Base-by-base conservation (phyloP, 1,140 invertebrate species). In the Mesaphorura yosii region DNA sequence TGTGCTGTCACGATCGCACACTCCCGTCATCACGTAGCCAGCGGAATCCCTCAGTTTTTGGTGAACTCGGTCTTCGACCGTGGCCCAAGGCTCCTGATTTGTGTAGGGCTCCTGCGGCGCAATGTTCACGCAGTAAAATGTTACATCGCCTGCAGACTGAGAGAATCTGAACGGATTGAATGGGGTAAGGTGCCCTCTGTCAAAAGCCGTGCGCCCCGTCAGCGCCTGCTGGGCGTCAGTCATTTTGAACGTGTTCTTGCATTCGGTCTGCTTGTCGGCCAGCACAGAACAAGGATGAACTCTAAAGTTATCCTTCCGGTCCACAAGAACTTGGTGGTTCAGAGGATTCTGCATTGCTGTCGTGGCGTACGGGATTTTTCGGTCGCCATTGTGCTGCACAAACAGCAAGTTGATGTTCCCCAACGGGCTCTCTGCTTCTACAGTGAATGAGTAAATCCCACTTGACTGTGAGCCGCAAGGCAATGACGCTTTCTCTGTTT, bases 231-330 rank as follows among this genome's bases (percentile, higher is more conserved):
- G 53, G 1, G 46, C 53, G 3, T 38, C 15, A 4, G 47, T 55
- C 47, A 50, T 55, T 34, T 38, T 29, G 41, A 27, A 55, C n/a
- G 53, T 55, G 3, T 14, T 44, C n/a, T 15, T 19, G 20, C 53
- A 55, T 19, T 49, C 20, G n/a, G 17, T 6, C 38, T 55, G 53
- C 15, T 28, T 17, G 1, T 5, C 19, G 14, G 19, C 7, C 25
- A 54, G 27, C 25, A 14, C 20, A 12, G 38, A 6, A 37, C 53
- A 55, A 10, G 22, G 15, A 7, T 25, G 37, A 19, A 31, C 25
- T 7, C 53, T 27, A 27, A 55, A 55, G 28, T 49, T 55, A 26
- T 55, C 53, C 3, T 34, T 28, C 10, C 53, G 47, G 1, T 39
- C 3, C 10, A 55, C 48, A 55, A 12, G 22, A 17, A 49, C 26